Evolutionary conservation across 2,113 vertebrate species (phyloP), one percentile per base, ranked within the genome.

Genomic region (Gadus macrocephalus): DNA sequence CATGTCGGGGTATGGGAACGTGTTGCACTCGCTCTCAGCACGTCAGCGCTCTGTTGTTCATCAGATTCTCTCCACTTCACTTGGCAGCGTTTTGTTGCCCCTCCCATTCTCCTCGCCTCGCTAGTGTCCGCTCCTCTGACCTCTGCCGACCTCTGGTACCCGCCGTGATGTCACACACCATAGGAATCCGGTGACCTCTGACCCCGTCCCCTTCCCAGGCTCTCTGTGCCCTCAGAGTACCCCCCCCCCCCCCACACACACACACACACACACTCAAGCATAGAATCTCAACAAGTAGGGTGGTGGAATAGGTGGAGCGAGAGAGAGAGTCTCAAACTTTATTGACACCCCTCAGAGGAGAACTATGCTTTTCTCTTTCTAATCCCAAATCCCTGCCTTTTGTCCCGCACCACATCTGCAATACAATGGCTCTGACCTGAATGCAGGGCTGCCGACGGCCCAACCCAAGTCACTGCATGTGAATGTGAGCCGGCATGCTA

Each of bases 161-260:
- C 67, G 71, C 81, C 78, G 68, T 88, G 73, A 84, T 86, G 84
- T 84, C 77, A 74, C 72, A 62, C 76, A 82, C 80, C 77, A 81
- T 17, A 14, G 55, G 55, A 74, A 62, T 66, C 42, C 22, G 67
- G 3, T 79, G 77, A 85, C 78, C 88, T 82, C 53, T 84, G 81
- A 87, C 82, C 80, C 55, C 22, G 3, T 58, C 55, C 42, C 42
- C 42, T 16, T 14, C 19, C 1, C n/a, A 69, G 62, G 72, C 69
- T 70, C 74, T 78, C 70, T 65, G 68, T 60, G 77, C 75, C 76
- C 68, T 66, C 55, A 16, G 15, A n/a, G 71, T 64, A 31, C 4
- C 31, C 31, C 31, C 62, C 74, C 17, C 64, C 74, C 72, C 76
- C 77, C 83, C 67, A 68, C 59, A 28, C 38, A 74, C 70, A 76